Base-by-base conservation (phyloP, 2,888 invertebrate species). In the Cheilosia grossa region DNA sequence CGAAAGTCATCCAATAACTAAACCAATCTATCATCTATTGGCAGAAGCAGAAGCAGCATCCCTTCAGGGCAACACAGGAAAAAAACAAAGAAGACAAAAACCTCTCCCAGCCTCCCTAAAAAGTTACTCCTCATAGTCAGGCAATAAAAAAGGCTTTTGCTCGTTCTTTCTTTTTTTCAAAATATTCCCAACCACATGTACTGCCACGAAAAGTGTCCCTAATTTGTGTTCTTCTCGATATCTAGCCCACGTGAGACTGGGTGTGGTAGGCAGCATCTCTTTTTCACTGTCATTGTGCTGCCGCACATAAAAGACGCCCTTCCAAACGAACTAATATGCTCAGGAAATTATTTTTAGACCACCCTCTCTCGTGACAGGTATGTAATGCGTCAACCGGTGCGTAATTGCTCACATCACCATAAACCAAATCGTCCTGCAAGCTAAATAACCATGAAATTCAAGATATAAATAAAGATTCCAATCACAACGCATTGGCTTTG, bases 391-490 rank as follows among this genome's bases (percentile, higher is more conserved):
- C 56, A 70, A 63, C 56, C 74, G 64, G 70, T 80, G 66, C 70
- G 59, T 81, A 83, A 83, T 83, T 83, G 74, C 69, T 79, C 80
- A 83, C 51, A 74, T 83, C 63, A 74, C 69, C 83, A 80, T 80
- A 80, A 80, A 79, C 51, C 63, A 61, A 73, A 74, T 83, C 73
- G 67, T 69, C 63, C 73, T 70, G 49, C 73, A 40, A 42, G 37
- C 47, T n/a, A 77, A 81, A 85, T 81, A 58, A 81, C 44, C 70
- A 53, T 70, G 70, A 67, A 49, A 73, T 83, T 63, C 47, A 64
- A 49, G 63, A 69, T 69, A 79, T 70, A 74, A 82, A 78, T 58
- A 85, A 73, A 53, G 64, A 59, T 59, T 33, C 40, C 47, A 54
- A 82, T 75, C 69, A 5, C 69, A 5, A 13, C 37, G 37, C 37